These are phyloP conservation scores for Orius insidiosus DNA, from an alignment of 1,140 invertebrate genomes.

Conservation along the genomic window DNA sequence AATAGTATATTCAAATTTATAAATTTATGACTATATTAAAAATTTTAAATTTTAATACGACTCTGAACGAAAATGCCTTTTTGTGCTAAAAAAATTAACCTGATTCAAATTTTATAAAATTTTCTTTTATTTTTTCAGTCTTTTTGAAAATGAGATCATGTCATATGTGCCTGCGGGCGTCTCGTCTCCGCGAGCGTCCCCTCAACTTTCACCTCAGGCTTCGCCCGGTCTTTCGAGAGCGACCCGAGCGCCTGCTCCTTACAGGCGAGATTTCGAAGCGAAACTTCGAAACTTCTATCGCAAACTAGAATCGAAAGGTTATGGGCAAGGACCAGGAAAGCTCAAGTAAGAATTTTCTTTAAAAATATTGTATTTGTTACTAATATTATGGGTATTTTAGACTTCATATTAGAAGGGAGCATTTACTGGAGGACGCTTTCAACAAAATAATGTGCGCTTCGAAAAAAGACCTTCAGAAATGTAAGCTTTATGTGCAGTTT, in stretches of 20 bases:
- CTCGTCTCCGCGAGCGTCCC: constrained; percentile 35
- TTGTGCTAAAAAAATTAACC: no score
- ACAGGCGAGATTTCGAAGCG: constrained; percentile 83
- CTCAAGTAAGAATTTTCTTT: constrained; percentile 55
- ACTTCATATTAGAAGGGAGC: constrained; percentile 78
- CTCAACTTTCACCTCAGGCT: constrained; percentile 57
- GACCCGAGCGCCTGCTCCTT: constrained; percentile 65
- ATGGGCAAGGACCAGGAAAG: constrained; percentile 89
- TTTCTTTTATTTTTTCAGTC: constrained; percentile 43
- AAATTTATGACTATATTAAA: no score
- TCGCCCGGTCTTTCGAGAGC: constrained; percentile 58
- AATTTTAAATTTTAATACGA: no score
- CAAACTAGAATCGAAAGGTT: constrained; percentile 90
- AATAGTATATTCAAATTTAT: no score
- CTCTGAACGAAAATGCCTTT: no score
- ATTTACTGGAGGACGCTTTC: constrained; percentile 89
- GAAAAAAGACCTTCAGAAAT: constrained; percentile 89
- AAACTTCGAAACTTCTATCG: constrained; percentile 89
- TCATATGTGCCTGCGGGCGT: constrained; percentile 61
- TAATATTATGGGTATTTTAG: constrained; percentile 29
- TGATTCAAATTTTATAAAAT: no score
- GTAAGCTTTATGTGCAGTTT: constrained; percentile 85
- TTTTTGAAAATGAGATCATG: constrained; percentile 97
- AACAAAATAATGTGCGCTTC: constrained; percentile 91
- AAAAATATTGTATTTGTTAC: neutral